Percentiles rank a stretch among this genome's conserved stretches.
Evolutionary conservation across 64 coral and sea anemone genomes (phyloP).

Genomic region (Montipora foliosa): DNA sequence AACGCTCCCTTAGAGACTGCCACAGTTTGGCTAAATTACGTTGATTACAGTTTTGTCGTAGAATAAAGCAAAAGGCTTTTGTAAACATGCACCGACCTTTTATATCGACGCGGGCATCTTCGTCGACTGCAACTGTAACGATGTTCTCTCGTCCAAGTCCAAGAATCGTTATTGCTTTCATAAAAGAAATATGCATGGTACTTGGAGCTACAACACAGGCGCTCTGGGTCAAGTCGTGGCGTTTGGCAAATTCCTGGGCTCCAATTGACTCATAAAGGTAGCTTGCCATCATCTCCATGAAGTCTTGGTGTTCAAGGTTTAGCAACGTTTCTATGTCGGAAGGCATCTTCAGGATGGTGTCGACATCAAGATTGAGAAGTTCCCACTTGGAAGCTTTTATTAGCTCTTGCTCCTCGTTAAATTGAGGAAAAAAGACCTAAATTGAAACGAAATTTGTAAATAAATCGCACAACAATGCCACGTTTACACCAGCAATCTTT

Average conservation of each 20-base stretch:
- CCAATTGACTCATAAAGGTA: conserved; percentile 51
- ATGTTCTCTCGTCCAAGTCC: conserved; percentile 33
- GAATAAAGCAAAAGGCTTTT: not conserved
- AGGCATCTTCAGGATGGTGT: conserved; percentile 65
- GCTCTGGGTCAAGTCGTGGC: conserved; percentile 50
- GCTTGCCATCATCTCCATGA: conserved; percentile 30
- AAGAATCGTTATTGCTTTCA: conserved; percentile 38
- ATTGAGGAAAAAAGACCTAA: conserved; percentile 9
- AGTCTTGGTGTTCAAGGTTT: conserved; percentile 5
- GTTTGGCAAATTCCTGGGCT: conserved; percentile 29
- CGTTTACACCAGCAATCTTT: too few relatives aligned
- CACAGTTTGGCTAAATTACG: too few relatives aligned
- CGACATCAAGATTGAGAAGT: conserved; percentile 73
- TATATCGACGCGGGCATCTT: conserved; percentile 25
- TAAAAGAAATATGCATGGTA: conserved; percentile 72
- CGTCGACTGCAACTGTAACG: conserved; percentile 55
- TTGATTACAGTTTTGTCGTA: not conserved
- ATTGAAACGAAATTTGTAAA: not conserved
- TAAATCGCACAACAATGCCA: too few relatives aligned
- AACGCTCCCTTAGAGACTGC: too few relatives aligned
- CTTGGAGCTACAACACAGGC: conserved; percentile 62
- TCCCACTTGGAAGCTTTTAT: conserved; percentile 60
- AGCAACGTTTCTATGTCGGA: conserved; percentile 19
- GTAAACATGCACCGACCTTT: not conserved
- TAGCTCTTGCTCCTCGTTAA: not conserved